Evolutionary conservation across 2,797 vertebrate species (phyloP).

Genomic region (Chiloscyllium punctatum): DNA sequence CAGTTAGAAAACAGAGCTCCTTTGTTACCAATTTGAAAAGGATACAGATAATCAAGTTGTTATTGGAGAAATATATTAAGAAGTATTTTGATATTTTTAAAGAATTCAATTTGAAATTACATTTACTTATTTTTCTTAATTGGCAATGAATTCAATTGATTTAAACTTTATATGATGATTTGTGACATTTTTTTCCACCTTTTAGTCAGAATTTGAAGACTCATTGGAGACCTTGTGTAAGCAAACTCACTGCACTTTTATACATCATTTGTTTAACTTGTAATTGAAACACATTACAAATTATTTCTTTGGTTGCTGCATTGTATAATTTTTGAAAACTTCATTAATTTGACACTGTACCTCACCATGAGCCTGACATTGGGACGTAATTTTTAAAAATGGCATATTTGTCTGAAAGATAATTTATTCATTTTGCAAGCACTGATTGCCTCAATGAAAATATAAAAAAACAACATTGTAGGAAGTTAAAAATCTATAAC

Average conservation of each 20-base stretch:
- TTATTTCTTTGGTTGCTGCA: background rate
- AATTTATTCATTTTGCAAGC: background rate
- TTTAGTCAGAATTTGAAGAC: background rate
- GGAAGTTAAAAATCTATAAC: background rate
- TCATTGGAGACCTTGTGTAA: background rate
- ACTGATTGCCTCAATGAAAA: background rate
- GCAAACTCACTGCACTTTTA: background rate
- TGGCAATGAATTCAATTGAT: background rate
- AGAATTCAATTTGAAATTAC: background rate
- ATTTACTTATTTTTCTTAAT: background rate
- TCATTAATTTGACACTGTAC: background rate
- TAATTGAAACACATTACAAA: background rate
- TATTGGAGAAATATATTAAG: background rate
- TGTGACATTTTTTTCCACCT: background rate
- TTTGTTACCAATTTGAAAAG: slow-evolving; percentile 36
- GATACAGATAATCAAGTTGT: slow-evolving; percentile 26
- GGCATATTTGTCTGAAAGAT: background rate
- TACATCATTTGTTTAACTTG: background rate
- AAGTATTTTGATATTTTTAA: background rate
- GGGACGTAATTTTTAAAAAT: background rate
- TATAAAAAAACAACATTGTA: background rate
- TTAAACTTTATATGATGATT: background rate
- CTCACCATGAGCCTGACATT: background rate
- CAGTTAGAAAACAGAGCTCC: slow-evolving; percentile 25
- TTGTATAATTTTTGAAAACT: background rate